These are phyloP conservation scores for Rhinoraja longicauda DNA, from an alignment of 2,797 vertebrate species.

Conservation along the genomic window DNA sequence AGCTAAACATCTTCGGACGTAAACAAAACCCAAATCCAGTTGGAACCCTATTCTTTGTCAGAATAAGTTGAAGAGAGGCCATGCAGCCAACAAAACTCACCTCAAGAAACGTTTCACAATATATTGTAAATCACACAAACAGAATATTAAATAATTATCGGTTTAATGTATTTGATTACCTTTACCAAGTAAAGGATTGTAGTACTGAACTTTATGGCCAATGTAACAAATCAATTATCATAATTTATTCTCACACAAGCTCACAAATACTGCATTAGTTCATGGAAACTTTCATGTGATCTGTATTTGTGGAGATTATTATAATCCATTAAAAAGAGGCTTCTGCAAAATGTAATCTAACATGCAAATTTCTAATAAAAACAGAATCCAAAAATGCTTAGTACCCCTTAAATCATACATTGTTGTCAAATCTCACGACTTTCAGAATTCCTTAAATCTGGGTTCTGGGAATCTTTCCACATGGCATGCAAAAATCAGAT, in stretches of 20 bases:
- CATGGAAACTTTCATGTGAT: not conserved
- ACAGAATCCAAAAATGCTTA: not conserved
- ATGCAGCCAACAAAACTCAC: not conserved
- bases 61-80: not conserved
- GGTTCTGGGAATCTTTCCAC: conserved; percentile 14
- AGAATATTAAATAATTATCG: not conserved
- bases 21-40: not conserved
- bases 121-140: not conserved
- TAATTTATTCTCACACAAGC: not conserved
- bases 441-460: not conserved
- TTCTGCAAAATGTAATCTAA: not conserved
- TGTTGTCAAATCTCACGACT: conserved; percentile 1
- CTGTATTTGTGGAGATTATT: not conserved
- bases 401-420: not conserved
- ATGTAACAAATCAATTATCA: not conserved
- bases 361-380: not conserved
- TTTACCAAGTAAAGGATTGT: not conserved
- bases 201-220: not conserved
- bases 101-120: not conserved
- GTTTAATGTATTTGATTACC: not conserved
- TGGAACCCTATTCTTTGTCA: not conserved
- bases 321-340: not conserved
- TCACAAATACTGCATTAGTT: not conserved
- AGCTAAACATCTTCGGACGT: not conserved
- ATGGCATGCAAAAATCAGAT: not conserved